Evolutionary conservation across 2,888 invertebrate species (phyloP), one percentile per base, ranked within the genome.

Genomic region (Drosophila limbata): DNA sequence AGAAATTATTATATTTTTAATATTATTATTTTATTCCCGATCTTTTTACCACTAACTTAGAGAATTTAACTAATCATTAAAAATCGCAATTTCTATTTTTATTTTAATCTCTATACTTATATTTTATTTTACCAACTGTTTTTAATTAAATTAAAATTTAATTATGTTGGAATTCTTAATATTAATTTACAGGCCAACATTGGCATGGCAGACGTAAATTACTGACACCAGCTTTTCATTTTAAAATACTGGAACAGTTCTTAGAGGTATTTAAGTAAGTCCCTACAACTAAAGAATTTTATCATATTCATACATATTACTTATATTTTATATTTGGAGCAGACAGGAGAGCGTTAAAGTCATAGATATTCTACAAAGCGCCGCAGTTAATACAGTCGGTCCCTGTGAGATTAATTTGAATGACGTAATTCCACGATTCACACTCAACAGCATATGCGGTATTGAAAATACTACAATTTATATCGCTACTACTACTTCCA

Each of bases 181-280:
- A 11, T 25, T 11, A 9, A 1, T 17, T 44, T 69, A 77, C 80
- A 60, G 91, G 91, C 15, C 85, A 91, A 5, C 94, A 94, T 91
- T 97, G 96, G 96, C 94, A 94, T 79, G 91, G 92, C 0, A 94
- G 95, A 37, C 93, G 96, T 39, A 96, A 95, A 91, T 93, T 96
- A 75, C 87, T 96, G 66, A 96, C 96, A 0, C 96, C 96, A 1
- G 95, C 96, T 0, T 97, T 96, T 90, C 96, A 97, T 91, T 96
- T 96, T 90, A 95, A 95, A 79, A 96, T 96, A 61, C 91, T 96
- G 55, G 95, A 95, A 83, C 94, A 95, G 80, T 96, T 96, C 13
- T 15, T 79, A 6, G 76, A 82, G 15, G 81, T 88, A 19, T 90
- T 90, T 57, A 90, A 89, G 90, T 90, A 40, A 59, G 81, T 65